Conservation (phyloP, 2,888 invertebrate genomes). For the Drosophila nigritarsus region DNA sequence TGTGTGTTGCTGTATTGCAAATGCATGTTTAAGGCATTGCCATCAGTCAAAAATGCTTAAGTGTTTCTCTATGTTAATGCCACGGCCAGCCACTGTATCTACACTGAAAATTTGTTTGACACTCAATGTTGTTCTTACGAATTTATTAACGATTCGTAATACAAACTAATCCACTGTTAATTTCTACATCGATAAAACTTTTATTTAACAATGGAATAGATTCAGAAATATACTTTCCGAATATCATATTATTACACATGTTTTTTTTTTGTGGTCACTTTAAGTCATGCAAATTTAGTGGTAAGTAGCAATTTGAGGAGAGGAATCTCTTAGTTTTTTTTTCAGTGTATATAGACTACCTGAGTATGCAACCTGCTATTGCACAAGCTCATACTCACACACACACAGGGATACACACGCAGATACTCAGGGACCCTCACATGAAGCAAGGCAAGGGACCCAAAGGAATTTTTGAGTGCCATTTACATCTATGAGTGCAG, state of each 20-base stretch:
- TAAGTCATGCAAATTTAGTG: background rate
- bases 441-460: conserved; percentile 52
- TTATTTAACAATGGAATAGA: background rate
- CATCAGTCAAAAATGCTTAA: conserved; percentile 75
- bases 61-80: conserved; percentile 78
- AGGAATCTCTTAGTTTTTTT: background rate
- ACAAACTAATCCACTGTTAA: too few species aligned
- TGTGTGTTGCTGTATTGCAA: conserved; percentile 25
- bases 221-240: background rate
- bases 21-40: conserved; percentile 64
- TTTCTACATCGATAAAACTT: too few species aligned
- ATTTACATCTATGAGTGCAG: conserved; percentile 72
- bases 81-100: conserved; percentile 41
- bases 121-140: too few species aligned
- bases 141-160: too few species aligned
- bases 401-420: conserved; percentile 1
- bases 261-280: background rate
- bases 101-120: background rate
- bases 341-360: background rate
- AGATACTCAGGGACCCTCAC: conserved; percentile 47
- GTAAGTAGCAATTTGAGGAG: background rate
- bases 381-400: conserved; percentile 37
- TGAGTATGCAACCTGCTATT: conserved; percentile 38
- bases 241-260: background rate
- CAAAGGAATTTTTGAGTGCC: conserved; percentile 76